Conservation (phyloP, 2,797 vertebrate genomes). For the Pelobates cultripes region DNA sequence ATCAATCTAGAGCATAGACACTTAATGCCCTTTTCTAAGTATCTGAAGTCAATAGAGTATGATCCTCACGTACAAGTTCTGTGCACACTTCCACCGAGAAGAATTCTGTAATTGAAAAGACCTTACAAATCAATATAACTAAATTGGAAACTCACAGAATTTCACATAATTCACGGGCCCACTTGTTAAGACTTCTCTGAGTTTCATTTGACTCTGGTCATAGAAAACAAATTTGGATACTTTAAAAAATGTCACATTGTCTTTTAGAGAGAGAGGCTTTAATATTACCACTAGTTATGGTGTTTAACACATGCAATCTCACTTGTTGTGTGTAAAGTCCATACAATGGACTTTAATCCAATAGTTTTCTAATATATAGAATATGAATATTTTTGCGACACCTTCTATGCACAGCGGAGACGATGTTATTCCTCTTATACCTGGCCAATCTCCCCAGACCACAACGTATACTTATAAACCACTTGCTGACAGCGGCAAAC, state of each 20-base stretch:
- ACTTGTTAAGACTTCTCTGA: conserved; percentile 47
- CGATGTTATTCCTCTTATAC: no score
- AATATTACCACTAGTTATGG: background rate
- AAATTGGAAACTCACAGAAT: conserved; percentile 64
- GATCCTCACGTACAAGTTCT: conserved; percentile 56
- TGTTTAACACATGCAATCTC: background rate
- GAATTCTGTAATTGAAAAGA: conserved; percentile 67
- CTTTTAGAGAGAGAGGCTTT: background rate
- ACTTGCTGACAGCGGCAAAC: no score
- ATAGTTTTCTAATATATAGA: no score
- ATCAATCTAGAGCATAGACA: conserved; percentile 48
- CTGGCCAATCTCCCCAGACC: no score
- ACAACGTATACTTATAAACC: no score
- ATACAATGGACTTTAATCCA: background rate
- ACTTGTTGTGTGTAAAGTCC: background rate
- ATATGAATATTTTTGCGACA: no score
- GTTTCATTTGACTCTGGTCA: conserved; percentile 35
- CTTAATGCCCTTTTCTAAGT: conserved; percentile 53
- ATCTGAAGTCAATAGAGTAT: conserved; percentile 54
- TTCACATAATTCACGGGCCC: conserved; percentile 55
- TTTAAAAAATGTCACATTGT: conserved; percentile 40
- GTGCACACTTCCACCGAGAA: conserved; percentile 52
- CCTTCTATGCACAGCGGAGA: no score
- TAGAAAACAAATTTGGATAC: conserved; percentile 9
- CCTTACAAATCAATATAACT: conserved; percentile 69